Conservation (phyloP, 2,888 invertebrate genomes). For the Apodemia mormo region DNA sequence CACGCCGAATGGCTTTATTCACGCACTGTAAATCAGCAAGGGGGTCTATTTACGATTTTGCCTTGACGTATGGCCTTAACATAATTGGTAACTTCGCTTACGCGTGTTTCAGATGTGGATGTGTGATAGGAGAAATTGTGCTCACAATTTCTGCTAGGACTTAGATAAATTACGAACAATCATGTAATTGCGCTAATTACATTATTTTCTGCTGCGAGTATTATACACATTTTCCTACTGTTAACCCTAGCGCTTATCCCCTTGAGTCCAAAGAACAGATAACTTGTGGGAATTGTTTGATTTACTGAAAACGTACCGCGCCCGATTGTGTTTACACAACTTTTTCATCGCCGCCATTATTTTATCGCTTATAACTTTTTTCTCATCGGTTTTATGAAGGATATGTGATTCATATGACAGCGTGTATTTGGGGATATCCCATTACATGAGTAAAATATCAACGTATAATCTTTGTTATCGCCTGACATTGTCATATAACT, state of each 20-base stretch:
- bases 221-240: neutral
- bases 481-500: too few relatives aligned
- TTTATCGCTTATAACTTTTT: constrained; percentile 18
- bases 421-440: neutral
- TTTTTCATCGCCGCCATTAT: constrained; percentile 23
- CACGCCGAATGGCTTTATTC: too few relatives aligned
- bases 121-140: too few relatives aligned
- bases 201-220: neutral
- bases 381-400: constrained; percentile 15
- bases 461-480: too few relatives aligned
- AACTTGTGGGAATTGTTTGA: constrained; percentile 44
- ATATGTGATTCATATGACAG: constrained; percentile 8
- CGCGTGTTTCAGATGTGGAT: too few relatives aligned
- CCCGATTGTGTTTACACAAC: constrained; percentile 26
- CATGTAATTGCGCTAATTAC: neutral
- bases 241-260: constrained; percentile 30
- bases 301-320: constrained; percentile 42
- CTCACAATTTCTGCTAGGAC: neutral
- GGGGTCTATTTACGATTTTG: too few relatives aligned
- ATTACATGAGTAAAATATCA: neutral
- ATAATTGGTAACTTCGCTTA: too few relatives aligned
- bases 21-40: too few relatives aligned
- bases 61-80: too few relatives aligned
- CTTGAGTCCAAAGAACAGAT: constrained; percentile 36
- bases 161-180: neutral